These are phyloP conservation scores for Tupaia chinensis DNA, from an alignment of 2,113 vertebrate genomes.

Conservation along the genomic window DNA sequence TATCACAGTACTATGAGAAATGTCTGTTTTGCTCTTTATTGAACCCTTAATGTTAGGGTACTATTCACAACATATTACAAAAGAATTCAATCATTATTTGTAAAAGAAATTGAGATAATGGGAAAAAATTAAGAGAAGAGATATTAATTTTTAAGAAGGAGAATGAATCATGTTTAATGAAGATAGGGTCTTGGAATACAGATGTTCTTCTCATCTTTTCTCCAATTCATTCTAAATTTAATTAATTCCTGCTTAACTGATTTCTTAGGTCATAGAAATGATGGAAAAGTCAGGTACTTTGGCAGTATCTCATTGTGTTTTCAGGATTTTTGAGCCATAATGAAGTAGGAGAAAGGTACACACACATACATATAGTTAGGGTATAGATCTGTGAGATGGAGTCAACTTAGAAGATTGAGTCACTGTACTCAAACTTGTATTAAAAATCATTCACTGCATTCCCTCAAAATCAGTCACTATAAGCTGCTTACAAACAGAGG, in stretches of 20 bases:
- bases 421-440: too few species aligned
- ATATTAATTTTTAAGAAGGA: not conserved
- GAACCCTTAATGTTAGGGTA: not conserved
- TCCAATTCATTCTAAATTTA: not conserved
- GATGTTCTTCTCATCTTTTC: not conserved
- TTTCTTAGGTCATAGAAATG: not conserved
- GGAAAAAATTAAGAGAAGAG: not conserved
- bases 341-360: too few species aligned
- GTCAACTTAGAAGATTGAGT: too few species aligned
- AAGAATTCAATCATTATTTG: not conserved
- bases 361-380: too few species aligned
- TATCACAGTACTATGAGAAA: not conserved
- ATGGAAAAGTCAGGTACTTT: not conserved
- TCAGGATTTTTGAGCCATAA: not conserved
- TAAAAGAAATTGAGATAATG: not conserved
- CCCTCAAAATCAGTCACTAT: too few species aligned
- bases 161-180: not conserved
- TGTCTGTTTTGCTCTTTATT: not conserved
- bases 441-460: too few species aligned
- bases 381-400: too few species aligned
- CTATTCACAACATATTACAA: not conserved
- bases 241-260: not conserved
- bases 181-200: not conserved
- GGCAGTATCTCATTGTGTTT: not conserved
- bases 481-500: too few species aligned